Evolutionary conservation across 1,140 invertebrate genomes (phyloP), one percentile per base, ranked within the genome.

Genomic region (Drosophila lacteicornis): DNA sequence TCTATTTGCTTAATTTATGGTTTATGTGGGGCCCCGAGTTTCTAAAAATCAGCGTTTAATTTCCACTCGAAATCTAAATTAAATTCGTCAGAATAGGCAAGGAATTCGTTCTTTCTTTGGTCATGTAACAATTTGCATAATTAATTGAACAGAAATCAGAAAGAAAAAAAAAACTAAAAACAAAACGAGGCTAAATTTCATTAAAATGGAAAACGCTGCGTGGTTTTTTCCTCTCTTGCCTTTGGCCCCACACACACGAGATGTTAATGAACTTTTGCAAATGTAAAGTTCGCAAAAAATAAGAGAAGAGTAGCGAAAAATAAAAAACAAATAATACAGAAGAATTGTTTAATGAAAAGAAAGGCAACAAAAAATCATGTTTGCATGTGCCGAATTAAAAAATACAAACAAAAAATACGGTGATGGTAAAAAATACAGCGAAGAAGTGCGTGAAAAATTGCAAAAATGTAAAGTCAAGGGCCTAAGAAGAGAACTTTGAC

Each of bases 211-310:
- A 82, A 77, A 53, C 50, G 76, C 63, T 80, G 76, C 38, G 66
- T 75, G 59, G 33, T 61, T 79, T 53, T 59, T 67, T 55, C 22
- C 15, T 33, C 47, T 68, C 38, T 78, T 38, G 6, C 61, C 63
- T 50, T 59, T 49, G 60, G 55, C 75, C 19, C 2, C 71, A 79
- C 43, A 76, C 53, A 58, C 73, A 67, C 75, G 45, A 60, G 74
- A 80, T 88, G 83, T 84, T 87, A 87, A 87, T 87, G 83, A 87
- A 88, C 83, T 88, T 83, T 87, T 50, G 80, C 65, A 53, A 70
- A 82, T 81, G 71, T 81, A 77, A 81, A 63, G 59, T 68, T 71
- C 8, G 79, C 79, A 50, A 63, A 81, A 84, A 68, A 58, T 33
- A 22, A 27, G 46, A 36, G 45, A 38, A 9, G 69, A 71, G 68